These are phyloP conservation scores for Podarcis cretensis DNA, from an alignment of 2,113 vertebrate genomes.

Conservation along the genomic window DNA sequence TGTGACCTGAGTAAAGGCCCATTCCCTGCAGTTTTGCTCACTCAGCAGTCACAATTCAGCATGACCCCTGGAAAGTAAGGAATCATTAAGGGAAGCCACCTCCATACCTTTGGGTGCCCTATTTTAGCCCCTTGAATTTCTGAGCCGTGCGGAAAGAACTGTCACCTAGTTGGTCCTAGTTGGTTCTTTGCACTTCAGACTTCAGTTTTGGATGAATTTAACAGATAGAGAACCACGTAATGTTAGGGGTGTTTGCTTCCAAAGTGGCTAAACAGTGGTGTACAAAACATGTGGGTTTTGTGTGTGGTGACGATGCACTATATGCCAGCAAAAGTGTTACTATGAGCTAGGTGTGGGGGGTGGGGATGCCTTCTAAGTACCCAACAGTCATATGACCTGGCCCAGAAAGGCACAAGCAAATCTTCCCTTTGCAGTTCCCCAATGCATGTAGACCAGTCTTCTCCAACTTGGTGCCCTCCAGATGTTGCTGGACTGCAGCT, in stretches of 20 bases:
- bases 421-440: neutral
- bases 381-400: neutral
- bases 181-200: neutral
- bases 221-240: neutral
- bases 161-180: neutral
- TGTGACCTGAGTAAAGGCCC: neutral
- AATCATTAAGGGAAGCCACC: neutral
- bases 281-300: neutral
- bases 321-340: neutral
- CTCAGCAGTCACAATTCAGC: neutral
- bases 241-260: neutral
- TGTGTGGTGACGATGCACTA: too few relatives aligned
- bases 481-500: neutral
- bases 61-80: neutral
- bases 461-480: neutral
- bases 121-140: neutral
- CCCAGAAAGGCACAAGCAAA: neutral
- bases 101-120: neutral
- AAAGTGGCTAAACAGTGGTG: neutral
- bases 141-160: neutral
- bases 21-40: neutral
- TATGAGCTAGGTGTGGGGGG: too few relatives aligned
- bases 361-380: neutral
- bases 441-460: neutral
- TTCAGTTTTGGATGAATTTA: neutral